Conservation (phyloP, 2,888 invertebrate genomes). For the Oegoconia quadripuncta region DNA sequence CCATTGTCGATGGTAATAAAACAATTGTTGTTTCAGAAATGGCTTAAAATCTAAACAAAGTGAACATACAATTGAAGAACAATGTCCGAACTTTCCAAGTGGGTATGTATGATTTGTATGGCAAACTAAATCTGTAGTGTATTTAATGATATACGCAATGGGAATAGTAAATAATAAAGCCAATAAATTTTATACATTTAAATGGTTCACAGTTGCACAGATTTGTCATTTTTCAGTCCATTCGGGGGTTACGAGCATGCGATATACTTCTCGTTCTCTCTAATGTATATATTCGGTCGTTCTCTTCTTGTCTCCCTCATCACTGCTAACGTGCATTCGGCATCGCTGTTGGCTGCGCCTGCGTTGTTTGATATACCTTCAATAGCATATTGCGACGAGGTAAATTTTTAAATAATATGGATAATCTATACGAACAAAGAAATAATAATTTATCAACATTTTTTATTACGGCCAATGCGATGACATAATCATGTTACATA, state of each 20-base stretch:
- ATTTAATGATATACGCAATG: too few species aligned
- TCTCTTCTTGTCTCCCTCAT: conserved; percentile 78
- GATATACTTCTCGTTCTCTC: conserved; percentile 78
- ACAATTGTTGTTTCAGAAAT: conserved; percentile 17
- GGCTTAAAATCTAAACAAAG: conserved; percentile 6
- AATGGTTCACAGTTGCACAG: too few species aligned
- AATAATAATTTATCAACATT: too few species aligned
- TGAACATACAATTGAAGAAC: neutral
- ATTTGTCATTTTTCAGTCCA: conserved; percentile 3
- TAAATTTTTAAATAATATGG: too few species aligned
- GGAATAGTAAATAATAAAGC: too few species aligned
- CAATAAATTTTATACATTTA: too few species aligned
- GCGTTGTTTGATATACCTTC: conserved; percentile 78
- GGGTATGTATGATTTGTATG: too few species aligned
- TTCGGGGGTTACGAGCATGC: conserved; percentile 22
- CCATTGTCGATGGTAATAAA: too few species aligned
- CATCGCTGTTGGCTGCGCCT: conserved; percentile 63
- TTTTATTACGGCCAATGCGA: too few species aligned
- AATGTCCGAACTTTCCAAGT: conserved; percentile 18
- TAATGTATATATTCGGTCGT: conserved; percentile 74
- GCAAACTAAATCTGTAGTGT: too few species aligned
- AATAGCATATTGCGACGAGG: conserved; percentile 77
- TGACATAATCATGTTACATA: too few species aligned
- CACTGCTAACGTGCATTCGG: conserved; percentile 73
- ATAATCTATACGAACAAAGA: too few species aligned